Evolutionary conservation across 2,797 vertebrate species (phyloP).

Genomic region (Brotula barbata): DNA sequence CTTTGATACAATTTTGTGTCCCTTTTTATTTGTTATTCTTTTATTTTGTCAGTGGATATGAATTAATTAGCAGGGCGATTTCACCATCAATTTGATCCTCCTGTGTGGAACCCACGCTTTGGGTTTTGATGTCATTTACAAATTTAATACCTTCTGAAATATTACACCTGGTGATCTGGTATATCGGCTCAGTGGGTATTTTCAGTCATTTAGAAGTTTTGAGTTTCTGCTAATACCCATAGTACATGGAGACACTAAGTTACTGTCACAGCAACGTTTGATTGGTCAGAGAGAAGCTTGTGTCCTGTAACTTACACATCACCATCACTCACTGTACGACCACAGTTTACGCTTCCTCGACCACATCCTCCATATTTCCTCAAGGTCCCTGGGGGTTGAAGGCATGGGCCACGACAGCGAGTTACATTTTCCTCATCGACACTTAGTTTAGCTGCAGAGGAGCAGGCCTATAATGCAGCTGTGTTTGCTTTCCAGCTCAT

Average conservation of each 20-base stretch:
- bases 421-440: constrained; percentile 48
- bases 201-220: constrained; percentile 32
- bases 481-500: constrained; percentile 18
- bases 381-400: constrained; percentile 71
- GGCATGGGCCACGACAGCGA: constrained; percentile 45
- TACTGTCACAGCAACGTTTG: constrained; percentile 52
- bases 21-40: too few species aligned
- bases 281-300: constrained; percentile 33
- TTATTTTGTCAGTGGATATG: too few species aligned
- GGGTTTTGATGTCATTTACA: too few species aligned
- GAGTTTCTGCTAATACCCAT: constrained; percentile 33
- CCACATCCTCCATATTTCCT: constrained; percentile 77
- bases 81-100: too few species aligned
- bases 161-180: too few species aligned
- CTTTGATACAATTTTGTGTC: too few species aligned
- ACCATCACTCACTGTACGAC: constrained; percentile 26
- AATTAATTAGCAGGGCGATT: too few species aligned
- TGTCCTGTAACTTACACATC: constrained; percentile 27
- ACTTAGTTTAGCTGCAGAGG: constrained; percentile 23
- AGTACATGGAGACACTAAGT: constrained; percentile 43
- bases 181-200: neutral
- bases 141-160: too few species aligned
- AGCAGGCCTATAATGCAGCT: constrained; percentile 16
- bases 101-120: too few species aligned
- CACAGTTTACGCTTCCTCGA: constrained; percentile 45